These are phyloP conservation scores for Anadara kagoshimensis DNA, from an alignment of 1,140 invertebrate genomes.

Conservation along the genomic window DNA sequence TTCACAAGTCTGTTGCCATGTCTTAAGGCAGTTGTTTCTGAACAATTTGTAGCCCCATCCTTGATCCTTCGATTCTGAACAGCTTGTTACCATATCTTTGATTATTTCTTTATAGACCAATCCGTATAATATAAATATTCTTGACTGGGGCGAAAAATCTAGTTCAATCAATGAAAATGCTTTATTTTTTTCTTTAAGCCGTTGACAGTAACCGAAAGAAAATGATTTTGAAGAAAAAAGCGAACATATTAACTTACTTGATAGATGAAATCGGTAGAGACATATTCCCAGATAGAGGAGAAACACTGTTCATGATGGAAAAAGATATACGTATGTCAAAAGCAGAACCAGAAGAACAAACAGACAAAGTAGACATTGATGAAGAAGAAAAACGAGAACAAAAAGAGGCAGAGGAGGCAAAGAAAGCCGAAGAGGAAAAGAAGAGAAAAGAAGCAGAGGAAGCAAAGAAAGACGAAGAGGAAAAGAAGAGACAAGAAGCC, in stretches of 20 bases:
- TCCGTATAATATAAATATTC: too few relatives aligned
- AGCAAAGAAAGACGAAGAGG: background rate
- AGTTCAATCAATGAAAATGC: background rate
- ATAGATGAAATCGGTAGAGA: conserved; percentile 13
- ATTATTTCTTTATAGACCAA: too few relatives aligned
- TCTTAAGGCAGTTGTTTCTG: too few relatives aligned
- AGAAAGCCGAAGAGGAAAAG: background rate
- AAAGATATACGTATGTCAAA: background rate
- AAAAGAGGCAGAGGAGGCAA: background rate
- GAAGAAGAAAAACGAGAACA: background rate
- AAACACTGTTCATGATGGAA: background rate
- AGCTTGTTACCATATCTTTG: too few relatives aligned
- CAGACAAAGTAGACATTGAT: background rate
- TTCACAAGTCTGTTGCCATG: too few relatives aligned
- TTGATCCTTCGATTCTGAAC: too few relatives aligned
- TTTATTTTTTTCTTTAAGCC: conserved; percentile 1
- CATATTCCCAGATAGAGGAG: background rate
- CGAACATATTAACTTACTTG: conserved; percentile 35
- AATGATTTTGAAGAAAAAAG: conserved; percentile 31
- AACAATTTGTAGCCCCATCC: too few relatives aligned
- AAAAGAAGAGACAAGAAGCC: background rate
- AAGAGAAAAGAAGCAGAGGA: background rate
- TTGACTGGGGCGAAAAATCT: too few relatives aligned
- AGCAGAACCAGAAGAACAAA: background rate
- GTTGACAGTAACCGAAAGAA: conserved; percentile 19